Conservation (phyloP, 2,888 invertebrate species). For the Adelognathus sp. region DNA sequence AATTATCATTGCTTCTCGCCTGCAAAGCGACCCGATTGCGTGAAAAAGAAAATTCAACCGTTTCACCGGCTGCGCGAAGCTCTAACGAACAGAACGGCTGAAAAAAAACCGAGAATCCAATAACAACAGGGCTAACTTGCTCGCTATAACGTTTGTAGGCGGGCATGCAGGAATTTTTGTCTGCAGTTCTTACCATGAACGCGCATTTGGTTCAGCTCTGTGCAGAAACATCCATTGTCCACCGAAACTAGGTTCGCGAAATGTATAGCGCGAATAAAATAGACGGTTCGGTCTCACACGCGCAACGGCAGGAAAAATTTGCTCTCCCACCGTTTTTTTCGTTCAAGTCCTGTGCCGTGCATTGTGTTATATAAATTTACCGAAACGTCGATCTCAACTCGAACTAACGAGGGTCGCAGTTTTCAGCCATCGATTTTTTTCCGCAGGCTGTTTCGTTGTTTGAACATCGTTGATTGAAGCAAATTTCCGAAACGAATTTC, state of each 20-base stretch:
- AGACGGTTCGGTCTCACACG: conserved; percentile 4
- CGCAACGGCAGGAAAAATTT: conserved; percentile 1
- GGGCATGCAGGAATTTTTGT: conserved; percentile 1
- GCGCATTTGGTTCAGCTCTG: not conserved
- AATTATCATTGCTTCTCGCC: conserved; percentile 36
- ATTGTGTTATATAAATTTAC: conserved; percentile 50
- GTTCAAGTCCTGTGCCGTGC: not conserved
- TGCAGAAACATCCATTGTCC: conserved; percentile 29
- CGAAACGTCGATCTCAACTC: conserved; percentile 42
- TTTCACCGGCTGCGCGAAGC: conserved; percentile 11
- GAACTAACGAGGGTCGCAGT: not conserved
- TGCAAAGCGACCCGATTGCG: conserved; percentile 47
- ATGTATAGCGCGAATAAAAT: conserved; percentile 31
- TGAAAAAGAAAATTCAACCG: conserved; percentile 9
- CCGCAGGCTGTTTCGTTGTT: not conserved
- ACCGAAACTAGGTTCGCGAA: conserved; percentile 3
- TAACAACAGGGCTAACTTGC: conserved; percentile 54
- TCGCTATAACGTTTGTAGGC: conserved; percentile 26
- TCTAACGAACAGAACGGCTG: conserved; percentile 46
- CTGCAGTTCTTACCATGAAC: not conserved
- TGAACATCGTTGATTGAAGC: conserved; percentile 39
- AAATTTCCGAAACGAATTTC: conserved; percentile 46
- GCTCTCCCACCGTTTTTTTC: not conserved
- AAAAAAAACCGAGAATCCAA: conserved; percentile 49
- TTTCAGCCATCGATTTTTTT: not conserved